Base-by-base conservation (phyloP, 2,888 invertebrate species). In the Eutolmus rufibarbis region DNA sequence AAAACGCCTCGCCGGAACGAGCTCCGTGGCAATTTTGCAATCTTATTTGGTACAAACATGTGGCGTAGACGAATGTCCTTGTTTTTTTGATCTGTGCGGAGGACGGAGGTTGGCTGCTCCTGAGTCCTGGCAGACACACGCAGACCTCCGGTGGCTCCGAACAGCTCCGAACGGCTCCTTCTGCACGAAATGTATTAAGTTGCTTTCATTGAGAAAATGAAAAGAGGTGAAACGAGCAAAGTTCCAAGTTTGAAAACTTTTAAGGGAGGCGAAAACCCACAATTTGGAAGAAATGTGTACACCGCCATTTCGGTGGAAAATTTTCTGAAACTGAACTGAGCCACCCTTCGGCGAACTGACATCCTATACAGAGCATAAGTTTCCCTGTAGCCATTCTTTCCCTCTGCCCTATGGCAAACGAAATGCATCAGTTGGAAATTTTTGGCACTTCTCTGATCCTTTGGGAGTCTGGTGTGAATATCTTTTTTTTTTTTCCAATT, bases 181-280 rank as follows among this genome's bases (percentile, higher is more conserved):
- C 40, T 85, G 74, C 40, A 43, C 1, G 84, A 23, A 74, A 74
- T 74, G 57, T 46, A 74, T 46, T 19, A 85, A 74, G 85, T 51
- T 85, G 85, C 57, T 85, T 74, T 85, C 85, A 85, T 85, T 74
- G 74, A 85, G 85, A 85, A 85, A 85, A 74, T 85, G 85, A 85
- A 34, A 85, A 85, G 85, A 85, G 85, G 85, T 85, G 23, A 85
- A 85, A 85, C 85, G 85, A 85, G 85, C 43, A 85, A 85, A 85
- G 85, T 85, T 85, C 85, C 85, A 85, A 85, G 85, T 74, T 85
- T 85, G 74, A 85, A 85, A 85, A 85, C 74, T 86, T 77, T 86
- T 86, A 86, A 86, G 57, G 51, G 56, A 56, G 56, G 57, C 31
- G 77, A 86, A 40, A 56, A 86, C 51, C 57, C 77, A 56, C 86